These are phyloP conservation scores for Ennomos fuscantarius DNA, from an alignment of 2,888 invertebrate genomes.

Conservation along the genomic window DNA sequence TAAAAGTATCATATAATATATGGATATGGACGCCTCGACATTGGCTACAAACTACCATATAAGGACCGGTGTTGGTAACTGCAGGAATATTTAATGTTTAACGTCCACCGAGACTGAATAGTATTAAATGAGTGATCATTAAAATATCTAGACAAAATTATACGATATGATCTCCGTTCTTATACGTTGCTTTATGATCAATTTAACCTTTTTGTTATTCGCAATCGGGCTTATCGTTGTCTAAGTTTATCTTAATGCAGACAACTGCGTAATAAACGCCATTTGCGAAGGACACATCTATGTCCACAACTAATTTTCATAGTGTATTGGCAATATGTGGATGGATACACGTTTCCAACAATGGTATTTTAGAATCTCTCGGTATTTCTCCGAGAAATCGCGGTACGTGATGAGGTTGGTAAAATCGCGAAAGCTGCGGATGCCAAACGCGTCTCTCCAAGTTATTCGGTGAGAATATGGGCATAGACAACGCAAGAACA, in stretches of 20 bases:
- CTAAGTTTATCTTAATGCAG: constrained; percentile 20
- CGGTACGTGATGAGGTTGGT: constrained; percentile 63
- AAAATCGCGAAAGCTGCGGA: constrained; percentile 55
- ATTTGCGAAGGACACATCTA: constrained; percentile 19
- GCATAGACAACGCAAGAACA: constrained; percentile 52
- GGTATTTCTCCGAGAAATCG: constrained; percentile 61
- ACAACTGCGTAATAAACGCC: constrained; percentile 7
- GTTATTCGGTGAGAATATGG: constrained; percentile 61
- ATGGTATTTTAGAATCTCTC: constrained; percentile 61
- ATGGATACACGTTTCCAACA: constrained; percentile 52
- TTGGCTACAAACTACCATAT: constrained; percentile 58
- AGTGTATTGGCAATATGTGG: constrained; percentile 34
- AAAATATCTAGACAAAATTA: constrained; percentile 58
- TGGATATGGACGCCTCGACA: constrained; percentile 61
- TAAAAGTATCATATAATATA: constrained; percentile 53
- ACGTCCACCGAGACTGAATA: constrained; percentile 53
- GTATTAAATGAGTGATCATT: constrained; percentile 59
- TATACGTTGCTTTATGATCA: constrained; percentile 21
- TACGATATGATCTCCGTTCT: constrained; percentile 34
- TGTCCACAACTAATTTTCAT: constrained; percentile 15
- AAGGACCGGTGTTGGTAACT: constrained; percentile 55
- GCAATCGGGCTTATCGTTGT: constrained; percentile 29
- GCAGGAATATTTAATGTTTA: constrained; percentile 64
- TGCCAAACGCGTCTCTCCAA: constrained; percentile 57
- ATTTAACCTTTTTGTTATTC: constrained; percentile 31